These are phyloP conservation scores for Peromyscus aztecus DNA, from an alignment of 2,797 vertebrate genomes.

Conservation along the genomic window DNA sequence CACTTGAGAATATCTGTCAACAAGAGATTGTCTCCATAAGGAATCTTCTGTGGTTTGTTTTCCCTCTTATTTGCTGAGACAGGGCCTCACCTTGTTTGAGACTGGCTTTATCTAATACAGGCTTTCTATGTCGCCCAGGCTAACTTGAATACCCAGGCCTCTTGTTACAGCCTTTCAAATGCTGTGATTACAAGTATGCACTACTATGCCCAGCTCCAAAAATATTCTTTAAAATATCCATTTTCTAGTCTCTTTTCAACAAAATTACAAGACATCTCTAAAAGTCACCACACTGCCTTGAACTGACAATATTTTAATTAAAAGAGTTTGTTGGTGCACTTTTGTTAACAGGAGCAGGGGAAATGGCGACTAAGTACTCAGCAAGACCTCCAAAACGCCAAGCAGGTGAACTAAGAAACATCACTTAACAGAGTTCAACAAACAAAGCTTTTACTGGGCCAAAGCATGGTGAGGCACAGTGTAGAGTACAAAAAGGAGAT, in stretches of 20 bases:
- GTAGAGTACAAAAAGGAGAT: background rate
- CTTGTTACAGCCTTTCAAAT: background rate
- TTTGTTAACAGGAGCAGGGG: background rate
- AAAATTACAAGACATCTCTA: conserved; percentile 44
- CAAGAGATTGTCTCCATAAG: background rate
- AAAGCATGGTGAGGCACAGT: background rate
- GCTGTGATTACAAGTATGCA: background rate
- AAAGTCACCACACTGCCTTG: background rate
- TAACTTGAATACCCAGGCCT: background rate
- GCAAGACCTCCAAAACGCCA: background rate
- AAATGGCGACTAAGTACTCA: background rate
- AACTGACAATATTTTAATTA: conserved; percentile 21
- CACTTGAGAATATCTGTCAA: conserved; percentile 45
- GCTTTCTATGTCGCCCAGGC: background rate
- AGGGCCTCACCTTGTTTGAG: background rate
- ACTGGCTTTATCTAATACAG: background rate
- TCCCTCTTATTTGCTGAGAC: background rate
- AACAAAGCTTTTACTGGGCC: background rate
- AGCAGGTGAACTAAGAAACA: conserved; percentile 8
- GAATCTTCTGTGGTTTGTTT: background rate
- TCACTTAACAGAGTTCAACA: background rate
- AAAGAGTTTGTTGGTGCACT: conserved; percentile 26
- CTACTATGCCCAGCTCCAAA: background rate
- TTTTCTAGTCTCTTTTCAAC: conserved; percentile 54
- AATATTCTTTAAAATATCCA: conserved; percentile 39